Conservation (phyloP, 2,113 vertebrate species). For the Brachyistius frenatus region DNA sequence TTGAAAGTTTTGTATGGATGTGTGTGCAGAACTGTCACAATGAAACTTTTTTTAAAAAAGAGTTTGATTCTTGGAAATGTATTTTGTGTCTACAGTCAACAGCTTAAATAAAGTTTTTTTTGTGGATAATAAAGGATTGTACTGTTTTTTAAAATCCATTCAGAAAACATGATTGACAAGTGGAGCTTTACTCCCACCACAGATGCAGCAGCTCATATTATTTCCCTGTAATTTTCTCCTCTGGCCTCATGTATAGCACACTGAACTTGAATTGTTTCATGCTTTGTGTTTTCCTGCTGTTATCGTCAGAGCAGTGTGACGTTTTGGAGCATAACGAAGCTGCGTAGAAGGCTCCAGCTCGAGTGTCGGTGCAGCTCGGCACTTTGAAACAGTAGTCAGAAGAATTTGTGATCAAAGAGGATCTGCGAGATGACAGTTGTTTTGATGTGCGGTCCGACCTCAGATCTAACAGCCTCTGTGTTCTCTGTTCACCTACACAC, state of each 20-base stretch:
- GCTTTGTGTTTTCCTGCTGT: not conserved
- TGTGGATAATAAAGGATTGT: too few species aligned
- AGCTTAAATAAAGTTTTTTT: too few species aligned
- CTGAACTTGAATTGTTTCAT: not conserved
- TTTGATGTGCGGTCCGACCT: conserved; percentile 65
- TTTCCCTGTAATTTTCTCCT: not conserved
- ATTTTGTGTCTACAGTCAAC: too few species aligned
- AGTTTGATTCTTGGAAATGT: too few species aligned
- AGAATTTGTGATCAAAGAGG: conserved; percentile 67
- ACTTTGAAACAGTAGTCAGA: conserved; percentile 39
- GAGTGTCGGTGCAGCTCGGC: not conserved
- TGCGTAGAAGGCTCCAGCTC: not conserved
- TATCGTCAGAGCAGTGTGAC: not conserved
- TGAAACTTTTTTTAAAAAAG: too few species aligned
- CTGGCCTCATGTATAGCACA: too few species aligned
- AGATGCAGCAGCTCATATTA: not conserved
- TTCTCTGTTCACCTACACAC: conserved; percentile 45
- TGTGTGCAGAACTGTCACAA: not conserved
- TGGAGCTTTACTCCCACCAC: not conserved
- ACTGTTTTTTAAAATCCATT: too few species aligned
- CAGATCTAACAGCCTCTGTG: conserved; percentile 56
- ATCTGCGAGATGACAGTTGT: conserved; percentile 50
- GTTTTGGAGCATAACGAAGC: not conserved
- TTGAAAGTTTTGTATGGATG: not conserved
- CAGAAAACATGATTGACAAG: too few species aligned